These are phyloP conservation scores for Drosophila tanythrix DNA, from an alignment of 2,888 invertebrate species.

Conservation along the genomic window DNA sequence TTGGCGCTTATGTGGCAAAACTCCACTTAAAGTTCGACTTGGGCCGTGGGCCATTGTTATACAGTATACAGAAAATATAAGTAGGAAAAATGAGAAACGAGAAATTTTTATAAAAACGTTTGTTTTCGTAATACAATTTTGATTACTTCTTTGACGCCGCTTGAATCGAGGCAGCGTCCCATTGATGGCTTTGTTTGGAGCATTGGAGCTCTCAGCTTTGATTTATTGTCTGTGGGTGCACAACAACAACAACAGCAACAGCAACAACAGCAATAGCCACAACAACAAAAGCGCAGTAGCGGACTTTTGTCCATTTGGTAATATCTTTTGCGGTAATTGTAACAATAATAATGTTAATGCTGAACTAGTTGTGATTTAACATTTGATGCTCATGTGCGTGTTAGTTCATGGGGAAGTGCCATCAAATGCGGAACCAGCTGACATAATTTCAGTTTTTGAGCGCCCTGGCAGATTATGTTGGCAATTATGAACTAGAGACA, in stretches of 20 bases:
- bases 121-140: conserved; percentile 80
- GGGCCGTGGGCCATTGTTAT: conserved; percentile 54
- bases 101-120: conserved; percentile 76
- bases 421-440: conserved; percentile 64
- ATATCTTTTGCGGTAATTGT: conserved; percentile 65
- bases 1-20: conserved; percentile 58
- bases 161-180: conserved; percentile 40
- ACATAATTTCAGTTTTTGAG: conserved; percentile 52
- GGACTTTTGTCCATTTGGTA: conserved; percentile 62
- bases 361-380: conserved; percentile 28
- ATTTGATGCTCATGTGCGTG: neutral
- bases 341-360: conserved; percentile 56
- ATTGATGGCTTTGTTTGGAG: conserved; percentile 69
- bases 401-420: conserved; percentile 43
- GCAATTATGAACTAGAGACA: conserved; percentile 36
- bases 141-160: conserved; percentile 77
- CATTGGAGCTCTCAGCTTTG: conserved; percentile 47
- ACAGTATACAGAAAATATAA: conserved; percentile 25
- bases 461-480: conserved; percentile 13
- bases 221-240: conserved; percentile 61
- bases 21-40: conserved; percentile 47
- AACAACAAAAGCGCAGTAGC: conserved; percentile 43
- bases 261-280: conserved; percentile 12
- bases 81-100: conserved; percentile 35
- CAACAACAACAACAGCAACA: conserved; percentile 34